A percentile compares a stretch with the other conserved stretches of the same genome.
Evolutionary conservation across 1,140 invertebrate species (phyloP).

Genomic region (Drosophila nannoptera): DNA sequence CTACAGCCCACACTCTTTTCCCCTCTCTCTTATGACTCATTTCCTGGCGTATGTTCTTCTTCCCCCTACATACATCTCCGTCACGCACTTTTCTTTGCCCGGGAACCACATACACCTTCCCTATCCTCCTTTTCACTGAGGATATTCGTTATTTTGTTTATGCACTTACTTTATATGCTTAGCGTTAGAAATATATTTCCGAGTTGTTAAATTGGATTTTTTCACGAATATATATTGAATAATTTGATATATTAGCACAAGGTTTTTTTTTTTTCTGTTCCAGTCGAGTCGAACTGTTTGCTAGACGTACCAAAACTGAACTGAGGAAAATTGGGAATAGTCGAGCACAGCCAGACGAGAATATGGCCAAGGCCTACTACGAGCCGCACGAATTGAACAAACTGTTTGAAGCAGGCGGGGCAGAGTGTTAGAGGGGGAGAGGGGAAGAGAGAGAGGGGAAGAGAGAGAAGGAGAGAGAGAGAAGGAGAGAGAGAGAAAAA

Average conservation of each 20-base stretch:
- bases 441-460: background rate
- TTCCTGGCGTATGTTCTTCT: too few relatives aligned
- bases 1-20: too few relatives aligned
- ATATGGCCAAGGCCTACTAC: background rate
- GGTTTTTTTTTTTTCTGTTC: background rate
- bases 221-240: background rate
- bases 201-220: too few relatives aligned
- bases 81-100: too few relatives aligned
- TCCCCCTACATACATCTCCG: too few relatives aligned
- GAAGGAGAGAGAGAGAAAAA: background rate
- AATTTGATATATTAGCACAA: background rate
- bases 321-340: background rate
- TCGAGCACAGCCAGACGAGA: background rate
- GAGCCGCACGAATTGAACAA: too few relatives aligned
- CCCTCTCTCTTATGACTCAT: too few relatives aligned
- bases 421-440: background rate
- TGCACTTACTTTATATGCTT: too few relatives aligned
- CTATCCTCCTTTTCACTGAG: too few relatives aligned
- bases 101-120: too few relatives aligned
- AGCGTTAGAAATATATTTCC: too few relatives aligned
- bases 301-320: background rate
- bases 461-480: background rate
- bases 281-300: background rate
- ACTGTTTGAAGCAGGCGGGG: background rate
- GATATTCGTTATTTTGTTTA: too few relatives aligned